phyloP scores from a whole-genome alignment of 2,113 vertebrate species.

The Chunga burmeisteri region DNA sequence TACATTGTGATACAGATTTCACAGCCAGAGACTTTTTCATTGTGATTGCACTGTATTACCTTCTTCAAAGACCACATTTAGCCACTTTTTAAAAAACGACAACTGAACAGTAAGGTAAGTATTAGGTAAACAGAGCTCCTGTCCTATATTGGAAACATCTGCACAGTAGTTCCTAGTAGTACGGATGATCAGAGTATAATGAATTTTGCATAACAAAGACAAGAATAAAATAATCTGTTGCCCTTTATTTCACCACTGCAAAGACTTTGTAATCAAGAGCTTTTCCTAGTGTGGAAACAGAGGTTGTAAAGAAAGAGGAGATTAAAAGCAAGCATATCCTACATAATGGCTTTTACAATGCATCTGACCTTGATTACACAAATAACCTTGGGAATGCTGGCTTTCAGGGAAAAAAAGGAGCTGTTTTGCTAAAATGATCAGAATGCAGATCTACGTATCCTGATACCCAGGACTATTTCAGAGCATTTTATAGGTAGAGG shows the following conservation, averaged over 20 bases:
- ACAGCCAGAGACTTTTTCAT: background rate
- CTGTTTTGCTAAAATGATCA: background rate
- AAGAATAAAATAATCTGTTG: background rate
- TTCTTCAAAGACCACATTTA: background rate
- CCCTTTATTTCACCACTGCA: background rate
- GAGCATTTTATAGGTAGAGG: background rate
- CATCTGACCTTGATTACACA: background rate
- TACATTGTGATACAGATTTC: background rate
- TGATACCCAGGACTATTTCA: background rate
- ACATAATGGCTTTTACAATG: background rate
- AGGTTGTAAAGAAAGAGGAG: background rate
- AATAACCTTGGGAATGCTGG: background rate
- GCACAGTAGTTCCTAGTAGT: background rate
- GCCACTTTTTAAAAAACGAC: background rate
- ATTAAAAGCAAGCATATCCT: background rate
- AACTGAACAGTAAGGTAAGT: background rate
- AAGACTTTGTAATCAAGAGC: slow-evolving; percentile 4
- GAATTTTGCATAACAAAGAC: background rate
- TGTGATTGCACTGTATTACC: no score
- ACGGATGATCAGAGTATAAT: background rate
- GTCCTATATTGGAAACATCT: background rate
- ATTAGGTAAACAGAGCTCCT: background rate
- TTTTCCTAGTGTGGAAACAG: background rate
- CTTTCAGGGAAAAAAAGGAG: background rate
- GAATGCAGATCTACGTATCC: background rate